A percentile compares a stretch with the other conserved stretches of the same genome.
Evolutionary conservation across 2,797 vertebrate genomes (phyloP).

Genomic region (Urocyon cinereoargenteus): DNA sequence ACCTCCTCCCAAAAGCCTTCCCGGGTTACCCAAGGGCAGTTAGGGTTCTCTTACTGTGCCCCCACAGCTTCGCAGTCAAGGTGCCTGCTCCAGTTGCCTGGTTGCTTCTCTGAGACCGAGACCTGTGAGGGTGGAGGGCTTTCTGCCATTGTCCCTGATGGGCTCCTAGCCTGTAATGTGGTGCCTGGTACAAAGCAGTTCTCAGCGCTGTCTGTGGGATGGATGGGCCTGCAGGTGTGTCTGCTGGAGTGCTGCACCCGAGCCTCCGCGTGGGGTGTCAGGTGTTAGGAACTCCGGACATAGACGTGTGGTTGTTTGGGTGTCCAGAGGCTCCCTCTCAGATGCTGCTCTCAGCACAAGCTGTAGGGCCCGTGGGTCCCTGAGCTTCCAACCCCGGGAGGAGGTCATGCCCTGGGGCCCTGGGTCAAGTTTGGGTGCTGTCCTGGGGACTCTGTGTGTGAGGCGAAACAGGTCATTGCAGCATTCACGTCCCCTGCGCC

Average conservation of each 20-base stretch:
- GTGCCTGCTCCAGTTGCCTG: background rate
- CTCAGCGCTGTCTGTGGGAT: background rate
- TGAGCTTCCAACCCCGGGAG: background rate
- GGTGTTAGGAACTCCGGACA: background rate
- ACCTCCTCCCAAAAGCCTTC: constrained; percentile 53
- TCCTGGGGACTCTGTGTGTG: background rate
- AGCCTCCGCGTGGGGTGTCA: background rate
- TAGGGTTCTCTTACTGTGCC: background rate
- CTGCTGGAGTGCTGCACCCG: background rate
- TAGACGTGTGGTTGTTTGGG: background rate
- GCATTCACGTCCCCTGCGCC: background rate
- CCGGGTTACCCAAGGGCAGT: background rate
- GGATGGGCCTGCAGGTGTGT: background rate
- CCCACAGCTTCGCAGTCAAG: background rate
- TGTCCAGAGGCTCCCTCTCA: background rate
- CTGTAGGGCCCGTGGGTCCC: background rate
- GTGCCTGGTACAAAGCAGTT: background rate
- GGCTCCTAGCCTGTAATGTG: background rate
- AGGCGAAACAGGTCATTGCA: background rate
- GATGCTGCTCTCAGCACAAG: background rate
- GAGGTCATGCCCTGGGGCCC: background rate
- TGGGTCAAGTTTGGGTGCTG: background rate
- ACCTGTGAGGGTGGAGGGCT: background rate
- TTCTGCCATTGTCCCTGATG: background rate
- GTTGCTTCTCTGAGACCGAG: background rate